Conservation (phyloP, 2,888 invertebrate genomes). For the Tipula vernalis region DNA sequence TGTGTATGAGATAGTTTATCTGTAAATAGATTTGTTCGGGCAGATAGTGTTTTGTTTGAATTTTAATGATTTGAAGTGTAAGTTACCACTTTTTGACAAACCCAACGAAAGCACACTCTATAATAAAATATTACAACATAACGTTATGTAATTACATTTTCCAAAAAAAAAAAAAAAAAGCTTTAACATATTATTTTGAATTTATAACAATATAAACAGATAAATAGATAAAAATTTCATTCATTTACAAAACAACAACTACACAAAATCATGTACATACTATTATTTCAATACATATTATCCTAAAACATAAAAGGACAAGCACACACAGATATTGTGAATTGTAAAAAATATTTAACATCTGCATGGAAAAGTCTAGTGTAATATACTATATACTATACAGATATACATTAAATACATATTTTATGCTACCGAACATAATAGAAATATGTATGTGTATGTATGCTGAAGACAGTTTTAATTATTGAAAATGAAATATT, state of each 20-base stretch:
- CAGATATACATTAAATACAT: background rate
- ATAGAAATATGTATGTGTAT: background rate
- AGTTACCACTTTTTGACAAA: background rate
- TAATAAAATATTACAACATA: background rate
- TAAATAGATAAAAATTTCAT: background rate
- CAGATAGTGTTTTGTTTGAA: no score
- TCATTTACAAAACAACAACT: background rate
- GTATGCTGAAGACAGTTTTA: background rate
- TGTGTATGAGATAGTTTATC: no score
- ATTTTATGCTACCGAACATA: background rate
- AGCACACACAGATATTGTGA: background rate
- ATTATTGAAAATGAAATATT: background rate
- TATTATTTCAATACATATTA: no score
- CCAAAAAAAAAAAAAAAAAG: background rate
- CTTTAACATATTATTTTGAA: background rate
- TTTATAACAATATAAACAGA: background rate
- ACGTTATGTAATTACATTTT: background rate
- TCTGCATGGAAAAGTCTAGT: background rate
- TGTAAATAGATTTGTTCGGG: no score
- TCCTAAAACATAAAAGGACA: background rate
- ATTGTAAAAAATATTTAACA: background rate
- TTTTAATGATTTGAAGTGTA: no score
- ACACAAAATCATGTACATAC: background rate
- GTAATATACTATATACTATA: background rate
- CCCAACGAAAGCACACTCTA: background rate